Percentiles rank a stretch among this genome's conserved stretches.
phyloP scores from a whole-genome alignment of 2,888 invertebrate species.

The Mayetiola destructor region DNA sequence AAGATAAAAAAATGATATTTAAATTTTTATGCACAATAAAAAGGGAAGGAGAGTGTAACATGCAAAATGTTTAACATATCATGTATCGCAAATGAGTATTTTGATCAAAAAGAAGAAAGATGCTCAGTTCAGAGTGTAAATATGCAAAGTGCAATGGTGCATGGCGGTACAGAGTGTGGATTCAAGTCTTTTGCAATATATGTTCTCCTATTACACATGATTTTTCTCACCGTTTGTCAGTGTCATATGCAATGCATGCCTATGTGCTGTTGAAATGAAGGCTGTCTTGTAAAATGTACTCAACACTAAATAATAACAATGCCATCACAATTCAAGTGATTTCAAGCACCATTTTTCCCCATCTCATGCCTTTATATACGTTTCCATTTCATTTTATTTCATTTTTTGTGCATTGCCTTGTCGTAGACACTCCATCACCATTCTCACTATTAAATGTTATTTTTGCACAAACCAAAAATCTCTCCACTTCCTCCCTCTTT shows the following conservation, averaged over 20 bases:
- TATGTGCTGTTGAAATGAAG: background rate
- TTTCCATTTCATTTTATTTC: background rate
- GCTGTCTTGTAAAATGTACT: slow-evolving; percentile 2
- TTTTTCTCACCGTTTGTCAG: background rate
- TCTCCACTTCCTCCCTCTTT: background rate
- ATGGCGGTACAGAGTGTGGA: too few species aligned
- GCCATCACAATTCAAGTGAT: slow-evolving; percentile 8
- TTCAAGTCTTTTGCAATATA: too few species aligned
- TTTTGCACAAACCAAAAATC: too few species aligned
- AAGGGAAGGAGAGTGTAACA: too few species aligned
- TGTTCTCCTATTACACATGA: background rate
- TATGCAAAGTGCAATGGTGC: too few species aligned
- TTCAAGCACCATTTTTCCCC: slow-evolving; percentile 4
- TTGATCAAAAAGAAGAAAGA: too few species aligned
- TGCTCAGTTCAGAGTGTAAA: too few species aligned
- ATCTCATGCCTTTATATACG: background rate
- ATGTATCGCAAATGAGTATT: too few species aligned
- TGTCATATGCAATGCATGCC: background rate
- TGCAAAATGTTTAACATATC: too few species aligned
- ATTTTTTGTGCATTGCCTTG: background rate
- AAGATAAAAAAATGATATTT: too few species aligned
- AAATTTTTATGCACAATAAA: too few species aligned
- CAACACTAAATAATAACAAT: slow-evolving; percentile 3
- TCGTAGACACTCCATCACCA: background rate
- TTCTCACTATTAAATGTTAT: background rate